Evolutionary conservation across 2,888 invertebrate species (phyloP), one percentile per base, ranked within the genome.

Genomic region (Ischnura elegans): DNA sequence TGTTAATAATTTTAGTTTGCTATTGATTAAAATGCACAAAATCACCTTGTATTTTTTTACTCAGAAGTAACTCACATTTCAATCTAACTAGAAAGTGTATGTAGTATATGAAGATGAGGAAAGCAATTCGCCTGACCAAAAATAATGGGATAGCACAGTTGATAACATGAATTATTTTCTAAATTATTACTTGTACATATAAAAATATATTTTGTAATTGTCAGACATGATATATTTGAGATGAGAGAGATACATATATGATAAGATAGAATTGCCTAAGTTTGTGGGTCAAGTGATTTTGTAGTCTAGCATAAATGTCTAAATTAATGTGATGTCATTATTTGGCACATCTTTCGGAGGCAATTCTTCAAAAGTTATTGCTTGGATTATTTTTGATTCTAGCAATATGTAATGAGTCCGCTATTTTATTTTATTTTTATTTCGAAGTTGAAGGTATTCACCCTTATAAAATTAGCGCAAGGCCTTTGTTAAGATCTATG

Each of bases 161-260:
- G 25, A 25, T 90, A 36, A 55, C 61, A 66, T 61, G 61, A 90
- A 90, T 90, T 43, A 61, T 90, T 43, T 66, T 66, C 6, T 90
- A 42, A 61, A 61, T 55, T 29, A 87, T 55, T 55, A 87, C 42
- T 55, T 87, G 87, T 87, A 87, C 51, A 87, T 87, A 87, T 51
- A 51, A 42, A 87, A 25, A 51, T 61, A 51, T 87, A 87, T 87
- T 87, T 87, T 87, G 51, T 87, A 42, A 43, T 87, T 87, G 36
- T 36, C 55, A 55, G 42, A 55, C 61, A 61, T n/a, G 3, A 61
- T 25, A 6, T 25, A 51, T 51, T 51, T 19, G 19, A 6, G 51
- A 51, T 51, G 19, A 51, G 8, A 51, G 51, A 51, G 51, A 19
- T 51, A 2, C 5, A n/a, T n/a, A 19, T 61, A n/a, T 61, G 61